A percentile compares a stretch with the other conserved stretches of the same genome.
Conservation (phyloP, 2,797 vertebrate species). For the Adelosebastes latens region DNA sequence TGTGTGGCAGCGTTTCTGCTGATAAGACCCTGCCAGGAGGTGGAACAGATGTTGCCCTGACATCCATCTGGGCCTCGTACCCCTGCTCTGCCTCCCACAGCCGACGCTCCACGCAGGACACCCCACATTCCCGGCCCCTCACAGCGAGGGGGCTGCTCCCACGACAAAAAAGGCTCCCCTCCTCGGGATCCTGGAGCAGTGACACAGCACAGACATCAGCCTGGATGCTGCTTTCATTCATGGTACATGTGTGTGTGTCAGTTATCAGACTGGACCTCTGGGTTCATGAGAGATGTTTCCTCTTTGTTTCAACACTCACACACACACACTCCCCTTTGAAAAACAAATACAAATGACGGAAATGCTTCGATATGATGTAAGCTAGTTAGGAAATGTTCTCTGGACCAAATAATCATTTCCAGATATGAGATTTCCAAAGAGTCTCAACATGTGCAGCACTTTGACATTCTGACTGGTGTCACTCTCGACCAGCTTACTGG, state of each 20-base stretch:
- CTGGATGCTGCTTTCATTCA: slow-evolving; percentile 32
- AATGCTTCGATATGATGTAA: slow-evolving; percentile 44
- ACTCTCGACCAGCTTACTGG: not conserved
- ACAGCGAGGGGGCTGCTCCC: slow-evolving; percentile 39
- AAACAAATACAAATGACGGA: slow-evolving; percentile 51
- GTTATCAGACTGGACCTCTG: slow-evolving; percentile 36
- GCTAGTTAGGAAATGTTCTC: slow-evolving; percentile 38
- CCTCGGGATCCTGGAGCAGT: slow-evolving; percentile 27
- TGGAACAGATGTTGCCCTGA: slow-evolving; percentile 84
- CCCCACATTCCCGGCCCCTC: slow-evolving; percentile 49
- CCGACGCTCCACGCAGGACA: slow-evolving; percentile 48
- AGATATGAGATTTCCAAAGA: slow-evolving; percentile 21
- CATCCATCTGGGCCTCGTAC: slow-evolving; percentile 82
- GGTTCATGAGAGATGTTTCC: slow-evolving; percentile 57
- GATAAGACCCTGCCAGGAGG: slow-evolving; percentile 78
- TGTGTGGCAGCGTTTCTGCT: slow-evolving; percentile 63
- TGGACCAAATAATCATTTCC: slow-evolving; percentile 43
- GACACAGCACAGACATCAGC: slow-evolving; percentile 50
- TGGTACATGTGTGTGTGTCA: not conserved
- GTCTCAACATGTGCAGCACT: not conserved
- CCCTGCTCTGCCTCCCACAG: slow-evolving; percentile 68
- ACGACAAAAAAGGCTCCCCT: not conserved
- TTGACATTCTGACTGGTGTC: not conserved
- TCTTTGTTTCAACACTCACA: slow-evolving; percentile 58
- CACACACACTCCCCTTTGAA: slow-evolving; percentile 33